These are phyloP conservation scores for Psix sp. DNA, from an alignment of 1,140 invertebrate species.

Conservation along the genomic window DNA sequence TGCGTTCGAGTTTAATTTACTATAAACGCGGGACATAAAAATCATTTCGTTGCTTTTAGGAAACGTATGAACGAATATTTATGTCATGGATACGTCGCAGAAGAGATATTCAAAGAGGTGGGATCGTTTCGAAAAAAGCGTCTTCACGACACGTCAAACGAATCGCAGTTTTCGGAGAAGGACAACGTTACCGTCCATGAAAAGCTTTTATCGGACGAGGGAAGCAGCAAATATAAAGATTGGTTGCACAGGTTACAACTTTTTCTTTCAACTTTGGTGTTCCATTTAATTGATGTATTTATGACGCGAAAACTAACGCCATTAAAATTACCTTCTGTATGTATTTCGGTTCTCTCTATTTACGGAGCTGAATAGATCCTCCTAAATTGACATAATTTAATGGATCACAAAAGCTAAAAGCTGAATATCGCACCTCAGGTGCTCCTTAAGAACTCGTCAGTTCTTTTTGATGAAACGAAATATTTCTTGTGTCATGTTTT, in stretches of 20 bases:
- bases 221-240: slow-evolving; percentile 82
- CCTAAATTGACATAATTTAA: no score
- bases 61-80: slow-evolving; percentile 85
- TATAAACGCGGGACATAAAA: no score
- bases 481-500: no score
- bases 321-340: no score
- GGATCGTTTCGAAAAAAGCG: slow-evolving; percentile 73
- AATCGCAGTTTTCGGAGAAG: slow-evolving; percentile 53
- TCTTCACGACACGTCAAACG: slow-evolving; percentile 71
- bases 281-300: slow-evolving; percentile 3
- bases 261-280: not conserved
- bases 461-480: no score
- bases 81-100: slow-evolving; percentile 83
- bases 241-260: slow-evolving; percentile 82
- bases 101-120: slow-evolving; percentile 82
- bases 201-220: slow-evolving; percentile 80
- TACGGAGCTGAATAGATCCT: no score
- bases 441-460: no score
- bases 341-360: no score
- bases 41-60: slow-evolving; percentile 67
- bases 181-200: slow-evolving; percentile 74
- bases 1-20: no score
- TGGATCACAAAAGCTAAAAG: no score
- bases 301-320: not conserved
- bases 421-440: no score